Conservation (phyloP, 2,888 invertebrate genomes). For the Drosophila merina region DNA sequence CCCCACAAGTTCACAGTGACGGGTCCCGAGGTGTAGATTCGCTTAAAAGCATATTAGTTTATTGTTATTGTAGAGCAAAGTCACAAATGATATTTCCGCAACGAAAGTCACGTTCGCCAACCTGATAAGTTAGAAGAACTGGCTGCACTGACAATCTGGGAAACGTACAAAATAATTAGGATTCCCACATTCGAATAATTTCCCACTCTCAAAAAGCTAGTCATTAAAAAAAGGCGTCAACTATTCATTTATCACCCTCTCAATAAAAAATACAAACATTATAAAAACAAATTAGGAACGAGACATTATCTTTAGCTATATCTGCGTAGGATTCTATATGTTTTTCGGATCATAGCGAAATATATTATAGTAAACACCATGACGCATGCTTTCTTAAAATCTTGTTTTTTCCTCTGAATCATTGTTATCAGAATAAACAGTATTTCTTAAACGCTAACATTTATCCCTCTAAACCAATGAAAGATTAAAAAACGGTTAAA, state of each 20-base stretch:
- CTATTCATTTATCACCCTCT: slow-evolving; percentile 8
- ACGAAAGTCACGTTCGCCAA: slow-evolving; percentile 44
- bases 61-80: slow-evolving; percentile 39
- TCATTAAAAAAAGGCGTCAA: neutral
- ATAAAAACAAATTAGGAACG: neutral
- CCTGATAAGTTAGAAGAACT: slow-evolving; percentile 17
- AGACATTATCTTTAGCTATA: slow-evolving; percentile 3
- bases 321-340: neutral
- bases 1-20: slow-evolving; percentile 35
- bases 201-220: slow-evolving; percentile 3
- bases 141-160: slow-evolving; percentile 13
- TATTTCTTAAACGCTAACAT: neutral
- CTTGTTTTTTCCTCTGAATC: neutral
- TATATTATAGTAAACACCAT: slow-evolving; percentile 25
- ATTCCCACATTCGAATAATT: slow-evolving; percentile 2
- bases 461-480: neutral
- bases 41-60: slow-evolving; percentile 21
- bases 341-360: slow-evolving; percentile 5
- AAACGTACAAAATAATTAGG: slow-evolving; percentile 4
- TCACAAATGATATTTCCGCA: slow-evolving; percentile 32
- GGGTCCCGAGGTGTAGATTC: slow-evolving; percentile 13
- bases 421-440: neutral
- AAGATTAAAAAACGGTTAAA: slow-evolving; percentile 2
- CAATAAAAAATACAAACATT: neutral
- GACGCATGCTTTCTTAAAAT: neutral